phyloP scores from a whole-genome alignment of 2,888 invertebrate species.

The Neocrepidodera transversa region DNA sequence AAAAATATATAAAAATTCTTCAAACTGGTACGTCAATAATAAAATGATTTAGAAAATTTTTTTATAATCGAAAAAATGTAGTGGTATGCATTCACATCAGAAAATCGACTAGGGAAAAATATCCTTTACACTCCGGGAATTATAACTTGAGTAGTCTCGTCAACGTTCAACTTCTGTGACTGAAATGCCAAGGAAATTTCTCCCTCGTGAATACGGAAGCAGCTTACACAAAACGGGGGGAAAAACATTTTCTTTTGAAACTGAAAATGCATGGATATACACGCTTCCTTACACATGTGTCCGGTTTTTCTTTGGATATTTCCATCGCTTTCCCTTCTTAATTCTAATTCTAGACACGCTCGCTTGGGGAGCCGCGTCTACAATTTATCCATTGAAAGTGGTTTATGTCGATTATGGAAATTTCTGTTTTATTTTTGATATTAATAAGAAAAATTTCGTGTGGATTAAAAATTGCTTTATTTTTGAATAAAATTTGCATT shows the following conservation, averaged over 20 bases:
- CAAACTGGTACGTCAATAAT: too few relatives aligned
- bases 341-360: constrained; percentile 51
- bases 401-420: constrained; percentile 34
- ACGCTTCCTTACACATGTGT: constrained; percentile 58
- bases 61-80: too few relatives aligned
- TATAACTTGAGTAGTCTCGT: constrained; percentile 42
- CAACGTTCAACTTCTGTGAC: constrained; percentile 47
- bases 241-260: constrained; percentile 58
- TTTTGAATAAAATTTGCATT: too few relatives aligned
- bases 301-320: constrained; percentile 39
- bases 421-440: too few relatives aligned
- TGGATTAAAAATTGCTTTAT: too few relatives aligned
- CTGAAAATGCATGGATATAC: constrained; percentile 59
- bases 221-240: constrained; percentile 58
- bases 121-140: constrained; percentile 39
- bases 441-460: too few relatives aligned
- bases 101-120: constrained; percentile 19
- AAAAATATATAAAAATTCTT: too few relatives aligned
- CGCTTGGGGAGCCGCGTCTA: constrained; percentile 43
- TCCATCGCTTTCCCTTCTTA: constrained; percentile 34
- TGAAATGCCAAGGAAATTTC: constrained; percentile 60
- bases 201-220: constrained; percentile 61
- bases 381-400: constrained; percentile 37
- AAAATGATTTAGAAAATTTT: too few relatives aligned
- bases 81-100: too few relatives aligned